Evolutionary conservation across 1,140 invertebrate species (phyloP).

Genomic region (Lutraria rhynchaena): DNA sequence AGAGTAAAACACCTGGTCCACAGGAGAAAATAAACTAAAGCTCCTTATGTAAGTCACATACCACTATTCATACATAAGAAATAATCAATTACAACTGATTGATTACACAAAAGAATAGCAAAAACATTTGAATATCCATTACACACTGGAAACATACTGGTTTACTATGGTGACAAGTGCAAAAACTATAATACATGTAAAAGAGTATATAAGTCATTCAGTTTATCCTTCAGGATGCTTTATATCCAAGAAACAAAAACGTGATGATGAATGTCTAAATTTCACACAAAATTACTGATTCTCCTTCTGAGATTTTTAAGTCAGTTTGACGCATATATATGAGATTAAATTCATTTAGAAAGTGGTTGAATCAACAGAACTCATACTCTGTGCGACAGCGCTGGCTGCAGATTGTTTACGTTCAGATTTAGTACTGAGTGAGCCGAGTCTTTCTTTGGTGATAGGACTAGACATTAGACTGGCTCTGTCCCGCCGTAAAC

Average conservation of each 20-base stretch:
- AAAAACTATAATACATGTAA: too few species aligned
- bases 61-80: not conserved
- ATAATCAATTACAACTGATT: not conserved
- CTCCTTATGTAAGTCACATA: not conserved
- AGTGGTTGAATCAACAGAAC: slow-evolving; percentile 22
- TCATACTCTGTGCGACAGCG: not conserved
- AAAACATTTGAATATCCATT: not conserved
- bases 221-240: too few species aligned
- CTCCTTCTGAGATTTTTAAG: too few species aligned
- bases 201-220: too few species aligned
- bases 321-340: too few species aligned
- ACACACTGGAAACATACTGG: too few species aligned
- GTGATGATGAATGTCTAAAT: too few species aligned
- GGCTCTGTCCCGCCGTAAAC: slow-evolving; percentile 30
- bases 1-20: not conserved
- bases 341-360: slow-evolving; percentile 1
- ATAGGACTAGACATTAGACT: not conserved
- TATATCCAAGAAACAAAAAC: too few species aligned
- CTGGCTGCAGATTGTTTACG: slow-evolving; percentile 28
- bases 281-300: too few species aligned
- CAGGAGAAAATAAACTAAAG: not conserved
- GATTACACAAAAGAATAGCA: not conserved
- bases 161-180: too few species aligned
- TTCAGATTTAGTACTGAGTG: not conserved
- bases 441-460: slow-evolving; percentile 30